Base-by-base conservation (phyloP, 37 sponge, comb jelly and placozoan genomes). In the Beroe forskalii region DNA sequence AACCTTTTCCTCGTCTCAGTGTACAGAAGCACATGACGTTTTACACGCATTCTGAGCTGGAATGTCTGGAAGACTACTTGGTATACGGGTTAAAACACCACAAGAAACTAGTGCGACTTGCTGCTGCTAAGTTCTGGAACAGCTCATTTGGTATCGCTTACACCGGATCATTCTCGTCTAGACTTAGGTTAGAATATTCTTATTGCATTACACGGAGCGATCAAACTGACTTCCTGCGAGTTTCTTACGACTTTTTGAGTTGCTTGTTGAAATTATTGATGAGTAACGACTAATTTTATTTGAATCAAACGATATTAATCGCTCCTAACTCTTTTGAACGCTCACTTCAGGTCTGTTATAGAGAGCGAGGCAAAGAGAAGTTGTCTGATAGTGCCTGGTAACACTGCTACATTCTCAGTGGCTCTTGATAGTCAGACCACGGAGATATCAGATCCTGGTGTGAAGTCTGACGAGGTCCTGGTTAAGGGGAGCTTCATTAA, bases 401-500 rank as follows among this genome's bases (percentile, higher is more conserved):
- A 43, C 20, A 6, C 48, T 4, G 44, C 55, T 44, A 25, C 37
- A 1, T 42, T 80, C 0, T 30, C 86, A 28, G 55, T 80, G 4
- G 25, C 27, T 25, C 24, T 22, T 8, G 28, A 43, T 20, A 80
- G 86, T 23, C 44, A 41, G 17, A 80, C 48, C 25, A 44, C 86
- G n/a, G 55, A 80, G 27, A 80, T 80, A 37, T 80, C 48, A 4
- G 86, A 27, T 17, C 4, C 1, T 25, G 25, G 38, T n/a, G 25
- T 37, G 3, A 44, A 44, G 55, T 25, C 44, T 23, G 4, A 6
- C 8, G 48, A 41, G n/a, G 43, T 80, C 30, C 25, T 27, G 14
- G 86, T 80, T 2, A 80, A 80, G 27, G 86, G 86, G 28, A 80
- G 86, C 55, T 80, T 80, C 86, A 28, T 80, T 43, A 27, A 22